phyloP scores from a whole-genome alignment of 2,888 invertebrate genomes.

The Thereva unica region DNA sequence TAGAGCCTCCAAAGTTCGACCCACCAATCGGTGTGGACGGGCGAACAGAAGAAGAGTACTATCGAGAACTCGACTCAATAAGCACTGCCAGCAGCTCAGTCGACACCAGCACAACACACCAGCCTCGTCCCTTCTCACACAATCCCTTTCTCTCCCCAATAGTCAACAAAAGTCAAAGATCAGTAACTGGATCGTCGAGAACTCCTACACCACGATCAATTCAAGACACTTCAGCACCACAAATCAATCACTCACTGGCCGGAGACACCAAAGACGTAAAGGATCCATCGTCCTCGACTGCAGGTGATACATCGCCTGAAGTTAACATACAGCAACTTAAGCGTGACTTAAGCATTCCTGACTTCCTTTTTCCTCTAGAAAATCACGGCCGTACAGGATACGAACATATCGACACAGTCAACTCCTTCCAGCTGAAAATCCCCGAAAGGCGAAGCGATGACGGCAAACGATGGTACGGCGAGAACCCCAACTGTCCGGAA shows the following conservation, averaged over 20 bases:
- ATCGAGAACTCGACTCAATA: constrained; percentile 44
- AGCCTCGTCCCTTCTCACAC: constrained; percentile 34
- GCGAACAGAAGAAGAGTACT: constrained; percentile 51
- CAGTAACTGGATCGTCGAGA: constrained; percentile 6
- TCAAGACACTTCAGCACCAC: not conserved
- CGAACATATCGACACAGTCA: constrained; percentile 61
- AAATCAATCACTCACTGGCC: constrained; percentile 1
- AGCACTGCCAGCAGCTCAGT: constrained; percentile 44
- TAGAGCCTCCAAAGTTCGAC: constrained; percentile 62
- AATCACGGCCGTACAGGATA: constrained; percentile 64
- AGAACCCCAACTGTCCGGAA: constrained; percentile 66
- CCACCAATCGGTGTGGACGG: constrained; percentile 57
- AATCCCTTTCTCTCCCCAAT: constrained; percentile 40
- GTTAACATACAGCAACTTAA: constrained; percentile 61
- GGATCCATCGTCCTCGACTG: not conserved
- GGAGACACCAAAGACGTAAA: constrained; percentile 13
- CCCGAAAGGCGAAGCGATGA: constrained; percentile 54
- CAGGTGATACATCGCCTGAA: constrained; percentile 40
- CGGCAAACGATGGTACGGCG: constrained; percentile 59
- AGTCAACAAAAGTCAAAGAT: constrained; percentile 34
- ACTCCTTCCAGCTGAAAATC: constrained; percentile 66
- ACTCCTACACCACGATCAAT: constrained; percentile 44
- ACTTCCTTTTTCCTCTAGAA: constrained; percentile 66
- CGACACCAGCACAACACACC: constrained; percentile 2
- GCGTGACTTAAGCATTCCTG: constrained; percentile 66